Conservation (phyloP, 2,113 vertebrate species). For the Oreochromis tanganicae region DNA sequence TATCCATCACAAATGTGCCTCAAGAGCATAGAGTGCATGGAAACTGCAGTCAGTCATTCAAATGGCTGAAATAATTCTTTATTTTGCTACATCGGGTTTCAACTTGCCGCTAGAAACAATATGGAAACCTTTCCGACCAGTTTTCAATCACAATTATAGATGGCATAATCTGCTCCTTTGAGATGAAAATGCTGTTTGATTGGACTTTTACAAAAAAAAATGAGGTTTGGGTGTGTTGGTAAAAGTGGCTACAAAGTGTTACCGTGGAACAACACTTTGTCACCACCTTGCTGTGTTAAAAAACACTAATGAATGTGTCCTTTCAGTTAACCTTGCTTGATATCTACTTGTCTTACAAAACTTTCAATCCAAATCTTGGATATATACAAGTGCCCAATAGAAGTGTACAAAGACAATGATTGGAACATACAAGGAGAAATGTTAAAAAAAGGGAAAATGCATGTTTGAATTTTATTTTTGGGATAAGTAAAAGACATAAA, state of each 20-base stretch:
- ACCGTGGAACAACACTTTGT: neutral
- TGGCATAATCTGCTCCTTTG: neutral
- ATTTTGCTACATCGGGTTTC: constrained; percentile 8
- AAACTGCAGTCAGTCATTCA: constrained; percentile 43
- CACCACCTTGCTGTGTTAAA: neutral
- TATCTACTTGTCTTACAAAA: neutral
- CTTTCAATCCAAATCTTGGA: neutral
- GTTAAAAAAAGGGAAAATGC: accelerated
- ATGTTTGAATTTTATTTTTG: neutral
- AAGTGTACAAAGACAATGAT: neutral
- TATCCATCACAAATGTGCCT: constrained; percentile 44
- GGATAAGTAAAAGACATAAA: neutral
- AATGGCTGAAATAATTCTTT: constrained; percentile 5
- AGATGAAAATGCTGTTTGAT: neutral
- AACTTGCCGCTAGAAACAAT: constrained; percentile 3
- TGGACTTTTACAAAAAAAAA: neutral
- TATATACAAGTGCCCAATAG: neutral
- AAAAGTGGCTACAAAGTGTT: neutral
- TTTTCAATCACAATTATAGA: constrained; percentile 6
- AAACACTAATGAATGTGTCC: neutral
- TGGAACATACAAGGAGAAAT: neutral
- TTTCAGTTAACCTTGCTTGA: neutral
- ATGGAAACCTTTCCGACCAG: neutral
- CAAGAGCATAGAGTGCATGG: constrained; percentile 1
- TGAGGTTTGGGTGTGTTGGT: neutral